Percentiles rank a stretch among this genome's conserved stretches.
These are phyloP conservation scores for Pantherophis guttatus DNA, from an alignment of 2,113 vertebrate genomes.

Conservation along the genomic window DNA sequence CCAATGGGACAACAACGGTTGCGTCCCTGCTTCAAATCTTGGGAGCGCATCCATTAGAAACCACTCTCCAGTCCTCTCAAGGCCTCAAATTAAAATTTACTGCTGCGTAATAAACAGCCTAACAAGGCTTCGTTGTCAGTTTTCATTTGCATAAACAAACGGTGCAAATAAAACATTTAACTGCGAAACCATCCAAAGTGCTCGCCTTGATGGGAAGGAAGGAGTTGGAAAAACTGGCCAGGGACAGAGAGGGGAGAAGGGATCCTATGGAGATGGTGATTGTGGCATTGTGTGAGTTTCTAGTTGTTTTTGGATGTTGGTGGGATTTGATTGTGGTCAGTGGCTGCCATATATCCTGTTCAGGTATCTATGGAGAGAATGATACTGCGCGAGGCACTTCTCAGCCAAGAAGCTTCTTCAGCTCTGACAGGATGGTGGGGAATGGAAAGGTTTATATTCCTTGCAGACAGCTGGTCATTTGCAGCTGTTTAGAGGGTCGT, in stretches of 20 bases:
- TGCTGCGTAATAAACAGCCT: constrained; percentile 37
- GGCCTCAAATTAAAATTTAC: constrained; percentile 39
- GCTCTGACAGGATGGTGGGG: too few species aligned
- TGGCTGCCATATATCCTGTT: not conserved
- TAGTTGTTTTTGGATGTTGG: too few species aligned
- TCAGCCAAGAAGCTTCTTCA: too few species aligned
- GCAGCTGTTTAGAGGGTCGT: too few species aligned
- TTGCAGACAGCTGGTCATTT: too few species aligned
- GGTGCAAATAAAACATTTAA: not conserved
- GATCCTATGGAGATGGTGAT: not conserved
- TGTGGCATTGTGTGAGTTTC: not conserved
- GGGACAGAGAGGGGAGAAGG: not conserved
- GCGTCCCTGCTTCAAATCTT: not conserved
- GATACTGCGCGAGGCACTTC: not conserved
- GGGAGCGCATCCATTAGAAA: constrained; percentile 2
- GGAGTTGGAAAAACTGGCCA: not conserved
- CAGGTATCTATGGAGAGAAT: not conserved
- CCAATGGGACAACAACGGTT: fast-evolving
- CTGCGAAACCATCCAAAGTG: not conserved
- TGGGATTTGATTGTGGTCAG: not conserved
- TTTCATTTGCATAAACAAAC: constrained; percentile 10
- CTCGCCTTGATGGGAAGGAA: not conserved
- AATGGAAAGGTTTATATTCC: too few species aligned
- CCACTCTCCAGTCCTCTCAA: constrained; percentile 25
- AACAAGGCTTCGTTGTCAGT: constrained; percentile 31